A percentile compares a stretch with the other conserved stretches of the same genome.
Evolutionary conservation across 1,140 invertebrate genomes (phyloP).

Genomic region (Hylaeus volcanicus): DNA sequence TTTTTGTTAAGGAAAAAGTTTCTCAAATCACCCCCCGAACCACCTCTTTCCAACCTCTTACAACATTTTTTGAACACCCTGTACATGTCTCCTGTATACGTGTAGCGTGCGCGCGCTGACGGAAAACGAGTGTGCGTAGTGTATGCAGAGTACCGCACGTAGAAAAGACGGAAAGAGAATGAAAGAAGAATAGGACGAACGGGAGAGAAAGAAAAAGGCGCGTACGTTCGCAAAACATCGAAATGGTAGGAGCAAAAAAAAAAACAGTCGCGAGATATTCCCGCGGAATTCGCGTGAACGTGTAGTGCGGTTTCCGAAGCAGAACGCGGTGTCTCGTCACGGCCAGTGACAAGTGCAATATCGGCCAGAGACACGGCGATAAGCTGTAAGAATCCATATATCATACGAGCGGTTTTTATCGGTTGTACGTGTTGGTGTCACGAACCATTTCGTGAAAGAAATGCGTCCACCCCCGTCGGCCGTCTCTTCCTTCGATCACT

Average conservation of each 20-base stretch:
- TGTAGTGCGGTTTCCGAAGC: slow-evolving; percentile 33
- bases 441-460: neutral
- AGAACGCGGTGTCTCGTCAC: slow-evolving; percentile 32
- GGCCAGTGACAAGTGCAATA: slow-evolving; percentile 33
- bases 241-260: slow-evolving; percentile 37
- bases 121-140: neutral
- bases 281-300: slow-evolving; percentile 58
- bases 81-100: neutral
- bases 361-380: slow-evolving; percentile 23
- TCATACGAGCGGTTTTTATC: slow-evolving; percentile 13
- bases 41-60: too few species aligned
- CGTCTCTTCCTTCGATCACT: slow-evolving; percentile 31
- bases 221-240: slow-evolving; percentile 30
- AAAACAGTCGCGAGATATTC: slow-evolving; percentile 41
- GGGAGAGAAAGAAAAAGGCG: slow-evolving; percentile 32
- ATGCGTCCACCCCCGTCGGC: neutral
- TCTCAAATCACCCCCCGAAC: too few species aligned
- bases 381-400: slow-evolving; percentile 22
- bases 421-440: neutral
- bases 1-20: too few species aligned
- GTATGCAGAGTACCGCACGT: neutral
- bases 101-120: neutral
- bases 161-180: slow-evolving; percentile 20
- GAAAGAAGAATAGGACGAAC: slow-evolving; percentile 49
- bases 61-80: neutral